Conservation (phyloP, 1,140 invertebrate species). For the Brachionus rubens region DNA sequence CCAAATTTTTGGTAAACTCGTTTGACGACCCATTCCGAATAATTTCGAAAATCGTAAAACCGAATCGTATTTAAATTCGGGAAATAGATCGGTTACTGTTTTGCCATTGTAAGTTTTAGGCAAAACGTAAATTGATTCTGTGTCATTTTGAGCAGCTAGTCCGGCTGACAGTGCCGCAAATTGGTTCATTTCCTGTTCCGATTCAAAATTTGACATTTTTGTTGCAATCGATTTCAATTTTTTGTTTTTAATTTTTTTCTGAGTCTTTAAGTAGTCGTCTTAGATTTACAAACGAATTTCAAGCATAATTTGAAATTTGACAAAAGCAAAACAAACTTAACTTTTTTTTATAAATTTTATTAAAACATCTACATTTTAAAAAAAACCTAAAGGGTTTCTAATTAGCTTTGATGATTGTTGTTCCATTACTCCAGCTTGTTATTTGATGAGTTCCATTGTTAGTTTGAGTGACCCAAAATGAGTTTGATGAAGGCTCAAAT, state of each 20-base stretch:
- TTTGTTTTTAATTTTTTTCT: constrained; percentile 4
- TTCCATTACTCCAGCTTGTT: no score
- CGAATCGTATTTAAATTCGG: constrained; percentile 35
- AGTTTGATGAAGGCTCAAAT: no score
- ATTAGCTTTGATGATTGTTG: no score
- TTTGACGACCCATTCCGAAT: constrained; percentile 36
- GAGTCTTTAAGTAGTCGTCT: no score
- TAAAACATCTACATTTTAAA: not conserved
- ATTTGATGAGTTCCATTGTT: no score
- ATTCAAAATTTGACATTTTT: constrained; percentile 39
- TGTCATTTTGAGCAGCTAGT: not conserved
- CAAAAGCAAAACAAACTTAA: not conserved
- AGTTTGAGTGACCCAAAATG: no score
- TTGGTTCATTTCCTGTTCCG: constrained; percentile 19
- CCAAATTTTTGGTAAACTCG: constrained; percentile 28
- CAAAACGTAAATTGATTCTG: constrained; percentile 19
- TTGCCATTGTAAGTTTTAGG: constrained; percentile 45
- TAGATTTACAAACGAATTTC: no score
- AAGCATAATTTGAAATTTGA: no score
- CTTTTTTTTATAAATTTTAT: not conserved
- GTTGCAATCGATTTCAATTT: not conserved
- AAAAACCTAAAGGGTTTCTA: no score
- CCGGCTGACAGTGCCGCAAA: not conserved
- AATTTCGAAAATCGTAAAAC: constrained; percentile 28
- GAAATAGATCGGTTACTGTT: constrained; percentile 40